Conservation (phyloP, 2,797 vertebrate species). For the Antrozous pallidus region DNA sequence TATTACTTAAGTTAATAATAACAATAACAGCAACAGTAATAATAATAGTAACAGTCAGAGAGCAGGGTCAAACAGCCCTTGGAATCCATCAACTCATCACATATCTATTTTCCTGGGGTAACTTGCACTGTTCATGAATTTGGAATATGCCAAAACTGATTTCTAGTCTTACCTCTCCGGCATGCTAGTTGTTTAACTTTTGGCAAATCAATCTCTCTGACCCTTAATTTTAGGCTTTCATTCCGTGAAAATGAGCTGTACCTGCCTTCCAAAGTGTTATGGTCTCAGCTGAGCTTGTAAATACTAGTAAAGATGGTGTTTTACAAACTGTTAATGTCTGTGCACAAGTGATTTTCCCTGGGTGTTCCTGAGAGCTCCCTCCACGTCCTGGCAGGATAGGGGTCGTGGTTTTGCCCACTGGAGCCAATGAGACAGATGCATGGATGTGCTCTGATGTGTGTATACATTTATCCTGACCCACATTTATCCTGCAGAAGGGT, state of each 20-base stretch:
- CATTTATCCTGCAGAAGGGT: neutral
- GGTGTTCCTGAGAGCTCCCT: neutral
- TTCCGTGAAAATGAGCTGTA: neutral
- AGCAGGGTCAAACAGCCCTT: neutral
- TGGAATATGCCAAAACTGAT: neutral
- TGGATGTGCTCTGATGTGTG: neutral
- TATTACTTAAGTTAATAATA: constrained; percentile 17
- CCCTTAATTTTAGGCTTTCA: neutral
- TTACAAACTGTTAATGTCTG: neutral
- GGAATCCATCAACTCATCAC: neutral
- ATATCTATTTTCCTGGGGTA: neutral
- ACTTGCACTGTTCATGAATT: neutral
- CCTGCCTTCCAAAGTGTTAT: neutral
- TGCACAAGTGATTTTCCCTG: neutral
- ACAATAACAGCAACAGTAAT: neutral
- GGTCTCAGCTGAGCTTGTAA: neutral
- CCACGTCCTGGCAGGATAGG: neutral
- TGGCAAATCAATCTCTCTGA: constrained; percentile 20
- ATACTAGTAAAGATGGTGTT: neutral
- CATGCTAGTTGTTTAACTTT: constrained; percentile 17
- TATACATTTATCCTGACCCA: neutral
- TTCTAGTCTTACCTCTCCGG: neutral
- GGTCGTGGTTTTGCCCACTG: neutral
- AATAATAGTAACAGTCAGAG: neutral
- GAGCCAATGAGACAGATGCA: neutral